A percentile compares a stretch with the other conserved stretches of the same genome.
Conservation (phyloP, 1,140 invertebrate genomes). For the Cheumatopsyche charites region DNA sequence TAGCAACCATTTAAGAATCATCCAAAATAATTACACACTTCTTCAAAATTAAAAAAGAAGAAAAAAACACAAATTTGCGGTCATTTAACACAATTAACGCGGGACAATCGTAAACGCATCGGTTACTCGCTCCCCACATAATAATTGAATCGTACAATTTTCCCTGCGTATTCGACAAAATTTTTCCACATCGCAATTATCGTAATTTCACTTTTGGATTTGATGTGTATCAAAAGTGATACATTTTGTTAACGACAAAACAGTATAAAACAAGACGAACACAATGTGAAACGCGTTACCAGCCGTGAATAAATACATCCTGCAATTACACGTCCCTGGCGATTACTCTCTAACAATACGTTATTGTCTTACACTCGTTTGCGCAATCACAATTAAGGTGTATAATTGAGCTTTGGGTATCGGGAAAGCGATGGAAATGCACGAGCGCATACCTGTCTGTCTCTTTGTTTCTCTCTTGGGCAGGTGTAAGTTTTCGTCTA, state of each 20-base stretch:
- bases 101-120: too few species aligned
- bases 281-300: conserved; percentile 31
- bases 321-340: conserved; percentile 41
- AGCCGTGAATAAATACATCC: conserved; percentile 49
- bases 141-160: not conserved
- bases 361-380: conserved; percentile 21
- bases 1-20: too few species aligned
- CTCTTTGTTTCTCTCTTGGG: not conserved
- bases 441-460: not conserved
- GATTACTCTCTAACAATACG: conserved; percentile 39
- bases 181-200: conserved; percentile 34
- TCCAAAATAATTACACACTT: too few species aligned
- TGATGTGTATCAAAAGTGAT: conserved; percentile 43
- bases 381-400: conserved; percentile 29
- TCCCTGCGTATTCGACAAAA: not conserved
- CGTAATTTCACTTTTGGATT: conserved; percentile 44
- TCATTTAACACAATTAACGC: not conserved
- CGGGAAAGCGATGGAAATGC: conserved; percentile 1
- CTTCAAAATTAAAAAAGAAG: too few species aligned
- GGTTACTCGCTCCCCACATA: too few species aligned
- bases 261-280: not conserved
- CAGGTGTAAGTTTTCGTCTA: conserved; percentile 11
- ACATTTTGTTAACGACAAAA: conserved; percentile 47
- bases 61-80: too few species aligned
- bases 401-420: conserved; percentile 32